Evolutionary conservation across 2,888 invertebrate genomes (phyloP).

Genomic region (Lordiphosa andalusiaca): DNA sequence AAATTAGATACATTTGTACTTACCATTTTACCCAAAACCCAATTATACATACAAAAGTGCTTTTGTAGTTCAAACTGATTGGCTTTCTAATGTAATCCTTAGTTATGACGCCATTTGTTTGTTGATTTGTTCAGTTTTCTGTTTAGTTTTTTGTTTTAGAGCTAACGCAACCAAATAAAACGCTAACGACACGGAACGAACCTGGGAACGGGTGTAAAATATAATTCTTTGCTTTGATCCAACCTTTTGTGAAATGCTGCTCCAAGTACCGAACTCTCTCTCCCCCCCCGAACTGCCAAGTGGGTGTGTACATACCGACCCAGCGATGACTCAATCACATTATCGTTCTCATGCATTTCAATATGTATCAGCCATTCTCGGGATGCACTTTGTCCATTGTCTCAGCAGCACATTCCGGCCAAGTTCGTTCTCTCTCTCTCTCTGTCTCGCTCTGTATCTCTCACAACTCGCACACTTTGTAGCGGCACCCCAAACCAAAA

Average conservation of each 20-base stretch:
- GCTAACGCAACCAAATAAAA: slow-evolving; percentile 8
- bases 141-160: slow-evolving; percentile 6
- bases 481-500: slow-evolving; percentile 14
- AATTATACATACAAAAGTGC: slow-evolving; percentile 42
- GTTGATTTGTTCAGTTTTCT: slow-evolving; percentile 2
- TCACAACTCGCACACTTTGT: slow-evolving; percentile 13
- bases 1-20: slow-evolving; percentile 21
- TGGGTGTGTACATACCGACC: no score
- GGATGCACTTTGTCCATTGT: slow-evolving; percentile 9
- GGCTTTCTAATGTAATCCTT: slow-evolving; percentile 37
- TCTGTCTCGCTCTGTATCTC: slow-evolving; percentile 17
- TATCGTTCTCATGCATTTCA: slow-evolving; percentile 6
- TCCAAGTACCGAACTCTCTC: slow-evolving; percentile 19
- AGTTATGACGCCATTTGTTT: slow-evolving; percentile 10
- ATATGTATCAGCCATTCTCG: not conserved
- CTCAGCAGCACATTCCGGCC: slow-evolving; percentile 9
- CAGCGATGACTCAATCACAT: not conserved
- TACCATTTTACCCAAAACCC: slow-evolving; percentile 12
- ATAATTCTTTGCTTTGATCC: not conserved
- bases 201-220: not conserved
- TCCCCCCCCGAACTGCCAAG: not conserved
- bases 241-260: slow-evolving; percentile 22
- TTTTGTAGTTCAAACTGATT: slow-evolving; percentile 65
- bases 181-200: not conserved
- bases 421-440: slow-evolving; percentile 8